Base-by-base conservation (phyloP, 2,797 vertebrate species). In the Alosa sapidissima region DNA sequence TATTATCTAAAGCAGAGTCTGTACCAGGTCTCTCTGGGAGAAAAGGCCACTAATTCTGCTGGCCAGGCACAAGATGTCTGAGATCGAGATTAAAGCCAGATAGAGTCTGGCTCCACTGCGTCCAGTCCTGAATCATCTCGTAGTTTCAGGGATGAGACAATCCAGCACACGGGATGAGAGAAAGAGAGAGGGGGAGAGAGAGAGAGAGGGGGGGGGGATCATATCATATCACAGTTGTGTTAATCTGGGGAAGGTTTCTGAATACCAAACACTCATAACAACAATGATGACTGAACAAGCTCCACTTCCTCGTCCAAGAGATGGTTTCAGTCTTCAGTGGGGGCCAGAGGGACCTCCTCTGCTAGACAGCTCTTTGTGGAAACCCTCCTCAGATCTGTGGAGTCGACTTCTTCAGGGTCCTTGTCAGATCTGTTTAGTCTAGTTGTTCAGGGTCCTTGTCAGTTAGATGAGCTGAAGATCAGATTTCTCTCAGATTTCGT, bases 31-130 rank as follows among this genome's bases (percentile, higher is more conserved):
- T 65, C 24, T 28, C 60, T 65, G 33, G 68, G 68, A 19, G 13
- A 93, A 92, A 94, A 94, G 95, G 92, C 92, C 92, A 93, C 94
- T 93, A 91, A 92, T 92, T 92, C 93, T 93, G 94, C 94, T 95
- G 94, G 92, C 93, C 94, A 96, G 95, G 95, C 95, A 96, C 94
- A 92, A 16, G 19, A 58, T 58, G 55, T 58, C 55, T 58, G 55
- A 55, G 5, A 58, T 58, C 5, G 55, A 58, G 55, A 58, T n/a
- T 94, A 93, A 94, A 94, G 92, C 94, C 93, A 92, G 91, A 93
- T 75, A 85, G 68, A 45, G 33, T 75, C 13, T 36, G 68, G 19
- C 68, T 5, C 33, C 0, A 5, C 54, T 16, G 16, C 19, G 19
- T 58, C 54, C 54, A 41, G 68, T 14, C 65, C 9, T 36, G 28